A percentile compares a stretch with the other conserved stretches of the same genome.
Evolutionary conservation across 2,797 vertebrate species (phyloP).

Genomic region (Helarctos malayanus): DNA sequence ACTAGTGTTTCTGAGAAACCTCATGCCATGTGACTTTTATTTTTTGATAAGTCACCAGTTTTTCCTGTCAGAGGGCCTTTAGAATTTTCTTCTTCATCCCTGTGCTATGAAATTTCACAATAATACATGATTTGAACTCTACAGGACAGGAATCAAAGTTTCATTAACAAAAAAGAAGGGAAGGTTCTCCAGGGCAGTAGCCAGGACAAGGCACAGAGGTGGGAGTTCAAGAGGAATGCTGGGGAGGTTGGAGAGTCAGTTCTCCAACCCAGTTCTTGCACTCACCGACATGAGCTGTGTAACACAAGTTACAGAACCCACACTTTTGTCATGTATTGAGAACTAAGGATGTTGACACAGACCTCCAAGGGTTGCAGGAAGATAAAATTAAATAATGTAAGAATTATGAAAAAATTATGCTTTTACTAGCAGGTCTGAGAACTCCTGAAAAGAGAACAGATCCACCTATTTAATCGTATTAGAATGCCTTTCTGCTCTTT

Average conservation of each 20-base stretch:
- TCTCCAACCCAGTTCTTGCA: not conserved
- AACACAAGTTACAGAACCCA: not conserved
- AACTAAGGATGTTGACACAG: conserved; percentile 4
- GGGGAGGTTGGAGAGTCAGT: not conserved
- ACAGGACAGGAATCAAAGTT: not conserved
- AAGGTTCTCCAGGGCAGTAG: not conserved
- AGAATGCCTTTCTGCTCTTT: not conserved
- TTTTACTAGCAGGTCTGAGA: not conserved
- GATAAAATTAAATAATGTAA: not conserved
- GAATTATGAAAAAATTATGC: not conserved
- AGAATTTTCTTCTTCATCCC: not conserved
- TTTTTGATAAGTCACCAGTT: conserved; percentile 40
- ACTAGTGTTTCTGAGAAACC: conserved; percentile 3
- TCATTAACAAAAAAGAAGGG: not conserved
- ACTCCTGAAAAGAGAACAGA: not conserved
- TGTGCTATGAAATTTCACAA: conserved; percentile 51
- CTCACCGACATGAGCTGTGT: not conserved
- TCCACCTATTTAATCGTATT: not conserved
- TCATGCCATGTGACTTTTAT: conserved; percentile 12
- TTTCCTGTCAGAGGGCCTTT: conserved; percentile 26
- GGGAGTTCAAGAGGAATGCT: not conserved
- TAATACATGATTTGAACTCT: not conserved
- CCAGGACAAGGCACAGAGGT: not conserved
- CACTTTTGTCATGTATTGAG: not conserved
- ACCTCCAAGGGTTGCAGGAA: not conserved